These are phyloP conservation scores for Umimayanthus kanabou DNA, from an alignment of 92 coral and sea anemone genomes.

Conservation along the genomic window DNA sequence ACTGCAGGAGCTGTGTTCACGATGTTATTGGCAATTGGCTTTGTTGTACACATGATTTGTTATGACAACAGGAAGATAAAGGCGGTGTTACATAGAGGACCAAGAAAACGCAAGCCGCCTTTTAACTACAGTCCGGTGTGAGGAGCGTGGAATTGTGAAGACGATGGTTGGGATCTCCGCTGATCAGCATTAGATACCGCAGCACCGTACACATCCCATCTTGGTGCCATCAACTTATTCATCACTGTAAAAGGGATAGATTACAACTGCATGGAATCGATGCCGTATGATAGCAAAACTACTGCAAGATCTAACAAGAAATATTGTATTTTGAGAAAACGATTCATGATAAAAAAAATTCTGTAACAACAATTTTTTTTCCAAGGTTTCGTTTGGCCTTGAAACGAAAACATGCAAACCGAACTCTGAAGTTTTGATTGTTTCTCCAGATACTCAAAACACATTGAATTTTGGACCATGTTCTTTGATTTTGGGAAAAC, in stretches of 20 bases:
- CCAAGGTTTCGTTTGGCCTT: no score
- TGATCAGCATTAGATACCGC: neutral
- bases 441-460: no score
- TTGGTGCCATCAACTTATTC: neutral
- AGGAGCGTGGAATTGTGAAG: neutral
- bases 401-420: no score
- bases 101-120: neutral
- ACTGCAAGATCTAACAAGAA: neutral
- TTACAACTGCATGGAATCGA: neutral
- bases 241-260: neutral
- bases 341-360: no score
- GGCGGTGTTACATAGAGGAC: neutral
- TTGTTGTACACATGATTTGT: slow-evolving; percentile 20
- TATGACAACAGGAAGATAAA: slow-evolving; percentile 11
- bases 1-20: slow-evolving; percentile 26
- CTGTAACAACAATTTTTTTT: no score
- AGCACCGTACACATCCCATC: neutral
- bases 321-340: no score
- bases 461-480: no score
- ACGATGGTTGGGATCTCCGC: neutral
- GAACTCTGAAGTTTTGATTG: no score
- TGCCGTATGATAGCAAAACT: neutral
- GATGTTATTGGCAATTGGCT: neutral
- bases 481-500: no score
- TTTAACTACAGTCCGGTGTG: slow-evolving; percentile 20